Evolutionary conservation across 2,797 vertebrate genomes (phyloP).

Genomic region (Manis crassicaudata): DNA sequence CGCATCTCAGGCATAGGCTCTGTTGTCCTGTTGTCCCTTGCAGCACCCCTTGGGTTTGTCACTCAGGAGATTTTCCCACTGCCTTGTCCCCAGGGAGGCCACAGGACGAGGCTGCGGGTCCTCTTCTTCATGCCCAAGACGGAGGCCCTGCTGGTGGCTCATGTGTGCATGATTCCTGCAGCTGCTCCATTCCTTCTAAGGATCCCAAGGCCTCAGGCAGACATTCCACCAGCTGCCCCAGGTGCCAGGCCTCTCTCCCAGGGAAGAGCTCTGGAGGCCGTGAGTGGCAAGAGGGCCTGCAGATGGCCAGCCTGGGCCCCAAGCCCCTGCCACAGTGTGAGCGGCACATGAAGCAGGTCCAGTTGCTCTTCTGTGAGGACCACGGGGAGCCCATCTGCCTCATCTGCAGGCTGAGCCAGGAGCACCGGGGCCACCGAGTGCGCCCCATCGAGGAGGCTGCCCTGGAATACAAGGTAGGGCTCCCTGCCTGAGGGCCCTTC

Average conservation of each 20-base stretch:
- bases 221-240: background rate
- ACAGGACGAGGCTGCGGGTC: background rate
- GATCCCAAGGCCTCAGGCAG: background rate
- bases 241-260: background rate
- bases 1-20: accelerated
- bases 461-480: constrained; percentile 69
- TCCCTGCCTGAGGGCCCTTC: background rate
- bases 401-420: constrained; percentile 75
- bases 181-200: background rate
- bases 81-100: constrained; percentile 46
- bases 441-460: constrained; percentile 71
- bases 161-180: background rate
- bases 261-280: background rate
- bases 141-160: background rate
- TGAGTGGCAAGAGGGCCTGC: background rate
- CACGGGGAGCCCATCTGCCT: constrained; percentile 70
- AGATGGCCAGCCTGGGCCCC: background rate
- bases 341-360: constrained; percentile 67
- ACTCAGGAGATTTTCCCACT: constrained; percentile 38
- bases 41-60: background rate
- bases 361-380: constrained; percentile 76
- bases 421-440: constrained; percentile 72
- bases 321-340: constrained; percentile 57
- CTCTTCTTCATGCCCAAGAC: background rate
- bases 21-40: background rate